Percentiles rank a stretch among this genome's conserved stretches.
phyloP scores from a whole-genome alignment of 2,888 invertebrate genomes.

The Lutraria lutraria region DNA sequence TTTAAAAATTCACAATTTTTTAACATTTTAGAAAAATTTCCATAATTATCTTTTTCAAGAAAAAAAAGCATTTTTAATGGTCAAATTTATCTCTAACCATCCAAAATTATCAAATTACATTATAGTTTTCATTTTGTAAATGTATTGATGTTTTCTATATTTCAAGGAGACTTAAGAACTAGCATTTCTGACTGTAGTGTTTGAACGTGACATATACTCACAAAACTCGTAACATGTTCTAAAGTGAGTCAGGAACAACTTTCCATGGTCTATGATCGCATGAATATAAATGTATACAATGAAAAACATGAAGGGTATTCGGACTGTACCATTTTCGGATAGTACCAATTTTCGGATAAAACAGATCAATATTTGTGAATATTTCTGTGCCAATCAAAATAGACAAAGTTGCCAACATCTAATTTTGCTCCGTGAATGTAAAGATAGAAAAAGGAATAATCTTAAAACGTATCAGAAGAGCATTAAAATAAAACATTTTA shows the following conservation, averaged over 20 bases:
- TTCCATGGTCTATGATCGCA: conserved; percentile 61
- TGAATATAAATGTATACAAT: conserved; percentile 27
- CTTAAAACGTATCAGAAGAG: too few relatives aligned
- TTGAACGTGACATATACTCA: conserved; percentile 25
- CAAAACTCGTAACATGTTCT: conserved; percentile 32
- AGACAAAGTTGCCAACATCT: background rate
- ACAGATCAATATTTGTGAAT: background rate
- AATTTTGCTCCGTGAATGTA: too few relatives aligned
- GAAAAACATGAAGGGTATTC: background rate
- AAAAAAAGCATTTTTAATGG: background rate
- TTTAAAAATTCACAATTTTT: too few relatives aligned
- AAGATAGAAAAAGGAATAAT: too few relatives aligned
- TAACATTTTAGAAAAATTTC: too few relatives aligned
- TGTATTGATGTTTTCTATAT: background rate
- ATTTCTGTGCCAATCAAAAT: background rate
- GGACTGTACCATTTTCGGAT: background rate
- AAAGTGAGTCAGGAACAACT: conserved; percentile 60
- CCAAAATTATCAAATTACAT: too few relatives aligned
- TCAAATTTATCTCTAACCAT: too few relatives aligned
- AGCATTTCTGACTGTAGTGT: background rate
- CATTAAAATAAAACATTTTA: too few relatives aligned
- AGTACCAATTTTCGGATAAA: background rate
- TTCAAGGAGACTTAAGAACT: background rate
- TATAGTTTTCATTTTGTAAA: too few relatives aligned
- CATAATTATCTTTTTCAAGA: background rate